Percentiles rank a stretch among this genome's conserved stretches.
These are phyloP conservation scores for Urocolius indicus DNA, from an alignment of 2,113 vertebrate genomes.

Conservation along the genomic window DNA sequence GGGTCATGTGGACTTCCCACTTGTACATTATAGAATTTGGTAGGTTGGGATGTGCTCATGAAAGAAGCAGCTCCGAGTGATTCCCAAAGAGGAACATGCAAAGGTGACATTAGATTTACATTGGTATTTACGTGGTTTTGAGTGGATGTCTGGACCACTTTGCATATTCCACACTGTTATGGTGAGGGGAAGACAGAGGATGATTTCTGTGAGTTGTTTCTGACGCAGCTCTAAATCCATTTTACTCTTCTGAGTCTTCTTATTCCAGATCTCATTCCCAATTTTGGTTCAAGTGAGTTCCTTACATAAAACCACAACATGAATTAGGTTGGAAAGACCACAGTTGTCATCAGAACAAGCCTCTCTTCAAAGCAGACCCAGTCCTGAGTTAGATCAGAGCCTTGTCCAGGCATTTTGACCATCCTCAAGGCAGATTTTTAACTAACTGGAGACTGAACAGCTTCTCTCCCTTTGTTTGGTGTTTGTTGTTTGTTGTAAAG, in stretches of 20 bases:
- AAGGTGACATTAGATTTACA: not conserved
- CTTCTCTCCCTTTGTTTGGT: not conserved
- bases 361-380: not conserved
- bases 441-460: not conserved
- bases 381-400: not conserved
- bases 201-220: not conserved
- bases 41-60: not conserved
- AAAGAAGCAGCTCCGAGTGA: not conserved
- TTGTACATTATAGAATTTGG: not conserved
- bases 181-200: not conserved
- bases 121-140: not conserved
- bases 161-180: not conserved
- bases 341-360: not conserved
- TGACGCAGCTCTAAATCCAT: not conserved
- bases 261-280: not conserved
- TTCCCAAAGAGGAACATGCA: not conserved
- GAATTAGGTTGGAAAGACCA: not conserved
- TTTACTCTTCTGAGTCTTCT: not conserved
- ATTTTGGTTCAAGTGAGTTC: not conserved
- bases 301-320: not conserved
- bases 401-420: not conserved
- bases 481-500: not conserved
- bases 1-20: not conserved
- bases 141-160: not conserved
- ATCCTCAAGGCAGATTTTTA: not conserved